Percentiles rank a stretch among this genome's conserved stretches.
Evolutionary conservation across 2,888 invertebrate species (phyloP).

Genomic region (Anodontia alba): DNA sequence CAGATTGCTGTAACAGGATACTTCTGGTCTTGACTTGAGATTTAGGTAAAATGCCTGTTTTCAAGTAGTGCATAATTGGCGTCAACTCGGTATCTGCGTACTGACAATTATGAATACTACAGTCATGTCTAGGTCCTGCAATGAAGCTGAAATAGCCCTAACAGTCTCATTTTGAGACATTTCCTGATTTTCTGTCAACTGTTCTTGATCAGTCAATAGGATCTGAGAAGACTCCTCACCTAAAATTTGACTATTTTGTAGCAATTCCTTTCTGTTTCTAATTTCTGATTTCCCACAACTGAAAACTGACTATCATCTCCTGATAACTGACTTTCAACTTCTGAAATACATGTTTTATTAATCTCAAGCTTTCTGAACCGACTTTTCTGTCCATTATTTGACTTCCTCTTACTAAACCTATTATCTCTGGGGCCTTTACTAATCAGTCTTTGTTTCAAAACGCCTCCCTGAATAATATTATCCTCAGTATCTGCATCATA

Average conservation of each 20-base stretch:
- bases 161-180: not conserved
- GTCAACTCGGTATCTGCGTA: slow-evolving; percentile 34
- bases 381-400: not conserved
- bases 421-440: not conserved
- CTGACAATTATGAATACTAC: not conserved
- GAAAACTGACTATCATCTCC: not conserved
- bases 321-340: not conserved
- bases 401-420: not conserved
- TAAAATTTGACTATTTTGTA: slow-evolving; percentile 27
- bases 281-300: not conserved
- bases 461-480: not conserved
- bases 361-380: not conserved
- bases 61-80: slow-evolving; percentile 33
- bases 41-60: slow-evolving; percentile 22
- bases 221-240: slow-evolving; percentile 25
- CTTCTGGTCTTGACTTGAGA: slow-evolving; percentile 28
- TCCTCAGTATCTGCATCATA: slow-evolving; percentile 30
- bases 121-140: not conserved
- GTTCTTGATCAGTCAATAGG: not conserved
- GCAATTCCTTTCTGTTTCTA: slow-evolving; percentile 20
- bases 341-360: not conserved
- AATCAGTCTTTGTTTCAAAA: not conserved
- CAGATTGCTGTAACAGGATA: slow-evolving; percentile 36
- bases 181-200: not conserved
- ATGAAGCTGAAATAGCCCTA: not conserved